Percentiles rank a stretch among this genome's conserved stretches.
These are phyloP conservation scores for Lasaia peninsularis DNA, from an alignment of 1,140 invertebrate species.

Conservation along the genomic window DNA sequence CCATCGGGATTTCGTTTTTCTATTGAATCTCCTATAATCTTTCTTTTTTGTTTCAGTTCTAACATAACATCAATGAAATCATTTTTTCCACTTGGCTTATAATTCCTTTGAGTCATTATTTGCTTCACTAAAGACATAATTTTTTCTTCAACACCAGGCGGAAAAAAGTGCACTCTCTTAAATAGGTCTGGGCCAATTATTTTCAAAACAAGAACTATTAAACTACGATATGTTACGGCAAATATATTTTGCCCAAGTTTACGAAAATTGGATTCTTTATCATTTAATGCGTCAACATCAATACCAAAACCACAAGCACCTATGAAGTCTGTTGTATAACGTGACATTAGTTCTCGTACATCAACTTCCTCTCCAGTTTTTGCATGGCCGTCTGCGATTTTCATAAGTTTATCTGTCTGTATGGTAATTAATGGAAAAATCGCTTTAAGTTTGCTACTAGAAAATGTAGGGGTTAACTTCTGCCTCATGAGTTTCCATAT, in stretches of 20 bases:
- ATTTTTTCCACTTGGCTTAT: conserved; percentile 29
- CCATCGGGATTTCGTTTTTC: conserved; percentile 25
- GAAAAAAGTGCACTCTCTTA: conserved; percentile 26
- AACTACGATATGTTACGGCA: conserved; percentile 20
- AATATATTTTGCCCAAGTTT: conserved; percentile 35
- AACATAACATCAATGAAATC: conserved; percentile 35
- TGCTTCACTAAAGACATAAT: conserved; percentile 41
- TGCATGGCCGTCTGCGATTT: conserved; percentile 46
- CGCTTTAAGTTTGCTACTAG: too few relatives aligned
- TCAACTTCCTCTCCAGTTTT: conserved; percentile 58
- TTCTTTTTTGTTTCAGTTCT: conserved; percentile 32
- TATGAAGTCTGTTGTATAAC: conserved; percentile 37
- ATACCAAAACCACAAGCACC: conserved; percentile 35
- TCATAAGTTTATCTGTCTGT: conserved; percentile 66
- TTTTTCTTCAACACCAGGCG: conserved; percentile 28
- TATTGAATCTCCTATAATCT: conserved; percentile 27
- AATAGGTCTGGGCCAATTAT: conserved; percentile 29
- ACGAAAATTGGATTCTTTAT: conserved; percentile 33
- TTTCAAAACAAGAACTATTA: conserved; percentile 23
- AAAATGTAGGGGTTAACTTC: conserved; percentile 73
- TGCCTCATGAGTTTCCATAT: conserved; percentile 67
- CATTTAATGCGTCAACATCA: conserved; percentile 29
- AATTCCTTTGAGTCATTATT: conserved; percentile 27
- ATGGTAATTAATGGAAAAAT: conserved; percentile 43
- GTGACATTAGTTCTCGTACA: conserved; percentile 32